phyloP scores from a whole-genome alignment of 2,797 vertebrate species.

The Onychomys arenicola region DNA sequence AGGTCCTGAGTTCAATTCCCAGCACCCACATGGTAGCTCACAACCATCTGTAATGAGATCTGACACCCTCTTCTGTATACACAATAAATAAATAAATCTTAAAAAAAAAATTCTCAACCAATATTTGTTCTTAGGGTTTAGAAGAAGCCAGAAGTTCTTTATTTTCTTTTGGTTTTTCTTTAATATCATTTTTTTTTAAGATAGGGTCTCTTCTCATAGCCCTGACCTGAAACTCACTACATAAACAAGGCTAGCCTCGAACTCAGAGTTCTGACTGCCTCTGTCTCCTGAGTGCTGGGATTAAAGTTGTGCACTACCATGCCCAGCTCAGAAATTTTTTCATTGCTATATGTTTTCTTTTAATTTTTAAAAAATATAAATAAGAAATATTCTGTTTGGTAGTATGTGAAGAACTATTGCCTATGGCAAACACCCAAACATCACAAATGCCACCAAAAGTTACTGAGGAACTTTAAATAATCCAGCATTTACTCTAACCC shows the following conservation, averaged over 20 bases:
- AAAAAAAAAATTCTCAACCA: neutral
- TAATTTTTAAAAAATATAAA: neutral
- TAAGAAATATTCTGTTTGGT: neutral
- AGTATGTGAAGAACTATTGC: neutral
- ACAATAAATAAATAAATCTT: no score
- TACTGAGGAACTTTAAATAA: conserved; percentile 7
- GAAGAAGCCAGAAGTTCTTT: conserved; percentile 21
- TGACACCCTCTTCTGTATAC: no score
- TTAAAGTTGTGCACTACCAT: neutral
- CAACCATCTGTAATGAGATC: no score
- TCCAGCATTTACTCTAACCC: conserved; percentile 15
- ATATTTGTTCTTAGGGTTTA: neutral
- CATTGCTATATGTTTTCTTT: neutral
- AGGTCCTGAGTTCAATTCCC: no score
- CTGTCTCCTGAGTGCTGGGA: neutral
- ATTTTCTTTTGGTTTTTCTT: neutral
- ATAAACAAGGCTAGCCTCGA: neutral
- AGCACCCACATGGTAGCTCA: no score
- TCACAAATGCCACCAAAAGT: neutral
- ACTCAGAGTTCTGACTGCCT: neutral
- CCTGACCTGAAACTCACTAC: neutral
- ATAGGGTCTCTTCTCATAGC: neutral
- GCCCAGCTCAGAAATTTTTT: neutral
- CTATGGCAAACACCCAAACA: neutral
- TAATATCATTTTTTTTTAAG: no score